These are phyloP conservation scores for Beaufortia kweichowensis DNA, from an alignment of 2,113 vertebrate species.

Conservation along the genomic window DNA sequence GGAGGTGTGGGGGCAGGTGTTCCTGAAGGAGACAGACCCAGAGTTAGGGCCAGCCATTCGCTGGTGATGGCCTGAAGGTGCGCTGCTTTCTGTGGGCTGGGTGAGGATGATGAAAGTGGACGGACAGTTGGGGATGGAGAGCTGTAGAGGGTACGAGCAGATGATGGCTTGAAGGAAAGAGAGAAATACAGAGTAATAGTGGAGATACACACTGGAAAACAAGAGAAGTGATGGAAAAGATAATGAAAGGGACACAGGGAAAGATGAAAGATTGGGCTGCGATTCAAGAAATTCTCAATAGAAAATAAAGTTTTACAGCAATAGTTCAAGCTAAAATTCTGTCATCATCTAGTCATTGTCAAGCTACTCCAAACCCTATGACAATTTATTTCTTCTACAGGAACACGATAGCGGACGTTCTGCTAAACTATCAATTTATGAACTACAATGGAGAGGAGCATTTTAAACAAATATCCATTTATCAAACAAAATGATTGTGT, in stretches of 20 bases:
- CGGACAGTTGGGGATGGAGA: constrained; percentile 46
- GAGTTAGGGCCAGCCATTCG: constrained; percentile 68
- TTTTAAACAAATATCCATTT: no score
- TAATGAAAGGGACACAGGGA: background rate
- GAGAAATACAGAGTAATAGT: constrained; percentile 41
- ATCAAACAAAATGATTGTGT: no score
- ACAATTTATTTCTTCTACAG: no score
- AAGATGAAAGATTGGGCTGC: background rate
- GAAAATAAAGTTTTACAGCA: background rate
- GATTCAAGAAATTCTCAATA: background rate
- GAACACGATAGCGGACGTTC: no score
- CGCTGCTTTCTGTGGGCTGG: constrained; percentile 56
- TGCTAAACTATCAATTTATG: no score
- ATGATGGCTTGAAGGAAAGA: constrained; percentile 65
- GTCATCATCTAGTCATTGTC: no score
- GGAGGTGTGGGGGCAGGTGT: constrained; percentile 61
- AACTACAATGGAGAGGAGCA: no score
- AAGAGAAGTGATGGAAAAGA: constrained; percentile 7
- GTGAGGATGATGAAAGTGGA: constrained; percentile 54
- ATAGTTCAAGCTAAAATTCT: background rate
- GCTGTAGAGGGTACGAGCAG: constrained; percentile 54
- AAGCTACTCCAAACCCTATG: no score
- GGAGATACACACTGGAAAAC: constrained; percentile 10
- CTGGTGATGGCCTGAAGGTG: constrained; percentile 60
- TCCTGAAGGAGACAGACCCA: constrained; percentile 62